phyloP scores from a whole-genome alignment of 2,113 vertebrate species.

The Orientallactaga bullata region DNA sequence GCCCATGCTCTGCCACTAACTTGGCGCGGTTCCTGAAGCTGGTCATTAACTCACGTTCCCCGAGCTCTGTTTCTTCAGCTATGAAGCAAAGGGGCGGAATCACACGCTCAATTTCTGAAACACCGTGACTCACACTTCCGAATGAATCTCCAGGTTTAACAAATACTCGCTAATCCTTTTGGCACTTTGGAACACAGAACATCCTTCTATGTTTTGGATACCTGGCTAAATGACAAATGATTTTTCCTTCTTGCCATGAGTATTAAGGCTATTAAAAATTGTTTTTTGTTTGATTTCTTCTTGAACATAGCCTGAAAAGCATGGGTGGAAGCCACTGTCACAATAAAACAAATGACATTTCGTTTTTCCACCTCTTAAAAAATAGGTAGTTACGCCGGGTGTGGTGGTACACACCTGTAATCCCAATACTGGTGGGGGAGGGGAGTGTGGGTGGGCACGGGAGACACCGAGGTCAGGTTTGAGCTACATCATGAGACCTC shows the following conservation, averaged over 20 bases:
- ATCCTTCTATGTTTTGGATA: not conserved
- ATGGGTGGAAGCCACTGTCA: not conserved
- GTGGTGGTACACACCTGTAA: not conserved
- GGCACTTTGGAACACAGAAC: not conserved
- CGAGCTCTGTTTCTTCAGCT: not conserved
- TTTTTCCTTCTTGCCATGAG: not conserved
- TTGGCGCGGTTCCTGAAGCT: too few species aligned
- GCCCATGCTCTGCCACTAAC: not conserved
- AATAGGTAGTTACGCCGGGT: not conserved
- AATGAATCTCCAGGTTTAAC: not conserved
- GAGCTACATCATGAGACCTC: not conserved
- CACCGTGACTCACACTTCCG: slow-evolving; percentile 29
- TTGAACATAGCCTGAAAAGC: not conserved
- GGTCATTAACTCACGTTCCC: not conserved
- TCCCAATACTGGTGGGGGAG: not conserved
- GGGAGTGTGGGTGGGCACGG: not conserved
- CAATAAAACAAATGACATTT: not conserved
- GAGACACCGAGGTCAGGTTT: not conserved
- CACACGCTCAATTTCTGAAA: slow-evolving; percentile 5
- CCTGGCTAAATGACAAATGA: not conserved
- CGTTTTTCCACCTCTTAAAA: not conserved
- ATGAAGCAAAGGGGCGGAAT: not conserved
- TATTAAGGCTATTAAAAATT: not conserved
- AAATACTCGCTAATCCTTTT: not conserved
- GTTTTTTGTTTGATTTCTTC: not conserved